A percentile compares a stretch with the other conserved stretches of the same genome.
These are phyloP conservation scores for Gastracanthus pulcherrimus DNA, from an alignment of 2,888 invertebrate species.

Conservation along the genomic window DNA sequence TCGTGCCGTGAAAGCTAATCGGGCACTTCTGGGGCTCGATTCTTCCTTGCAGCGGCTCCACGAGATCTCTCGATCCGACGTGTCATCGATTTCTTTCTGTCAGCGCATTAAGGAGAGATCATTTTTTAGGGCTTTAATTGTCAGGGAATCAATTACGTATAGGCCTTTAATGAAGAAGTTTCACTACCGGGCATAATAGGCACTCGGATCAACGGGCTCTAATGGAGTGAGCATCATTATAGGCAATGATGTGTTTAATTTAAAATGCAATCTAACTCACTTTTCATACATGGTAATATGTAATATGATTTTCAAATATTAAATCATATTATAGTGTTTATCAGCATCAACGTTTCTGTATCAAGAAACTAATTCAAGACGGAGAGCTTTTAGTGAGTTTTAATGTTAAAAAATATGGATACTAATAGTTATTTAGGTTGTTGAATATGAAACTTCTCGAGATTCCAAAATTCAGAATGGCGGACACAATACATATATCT, in stretches of 20 bases:
- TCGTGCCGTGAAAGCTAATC: constrained; percentile 76
- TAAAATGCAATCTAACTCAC: neutral
- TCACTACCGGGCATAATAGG: neutral
- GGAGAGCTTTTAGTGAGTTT: too few relatives aligned
- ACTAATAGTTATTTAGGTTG: too few relatives aligned
- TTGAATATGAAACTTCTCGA: too few relatives aligned
- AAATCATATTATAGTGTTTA: too few relatives aligned
- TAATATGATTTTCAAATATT: too few relatives aligned
- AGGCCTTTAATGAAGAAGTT: constrained; percentile 25
- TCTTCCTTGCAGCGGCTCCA: constrained; percentile 53
- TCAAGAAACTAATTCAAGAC: too few relatives aligned
- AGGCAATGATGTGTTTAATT: neutral
- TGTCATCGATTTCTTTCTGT: constrained; percentile 41
- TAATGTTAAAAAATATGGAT: too few relatives aligned
- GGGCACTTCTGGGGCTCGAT: constrained; percentile 62
- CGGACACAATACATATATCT: too few relatives aligned
- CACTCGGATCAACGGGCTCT: neutral
- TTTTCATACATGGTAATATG: neutral
- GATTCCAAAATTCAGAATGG: too few relatives aligned
- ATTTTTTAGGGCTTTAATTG: constrained; percentile 40
- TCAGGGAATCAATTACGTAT: constrained; percentile 35
- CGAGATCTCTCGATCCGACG: constrained; percentile 39
- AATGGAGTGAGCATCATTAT: neutral
- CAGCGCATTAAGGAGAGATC: constrained; percentile 33
- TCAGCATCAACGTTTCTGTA: too few relatives aligned